Evolutionary conservation across 1,140 invertebrate species (phyloP).

Genomic region (roundworm (Caenorhabditis elegans)): WBcel235 BX284604.4:8182501-8183000

Average conservation of each 20-base stretch:
- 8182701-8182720: neutral
- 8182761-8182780: neutral
- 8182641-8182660: neutral
- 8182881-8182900: neutral
- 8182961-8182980: too few relatives aligned
- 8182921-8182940: neutral
- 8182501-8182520: slow-evolving; percentile 17
- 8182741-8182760: slow-evolving; percentile 12
- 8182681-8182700: slow-evolving; percentile 11
- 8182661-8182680: neutral
- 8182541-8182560: neutral
- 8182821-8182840: neutral
- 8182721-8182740: slow-evolving; percentile 22
- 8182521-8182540: slow-evolving; percentile 32
- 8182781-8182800: neutral
- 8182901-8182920: neutral
- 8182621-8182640: neutral
- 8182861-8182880: slow-evolving; percentile 7
- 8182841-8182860: neutral
- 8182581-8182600: too few relatives aligned
- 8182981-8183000: too few relatives aligned
- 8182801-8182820: neutral
- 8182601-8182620: neutral
- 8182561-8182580: neutral
- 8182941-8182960: too few relatives aligned